phyloP scores from a whole-genome alignment of 2,113 vertebrate species.

The Tragelaphus scriptus region DNA sequence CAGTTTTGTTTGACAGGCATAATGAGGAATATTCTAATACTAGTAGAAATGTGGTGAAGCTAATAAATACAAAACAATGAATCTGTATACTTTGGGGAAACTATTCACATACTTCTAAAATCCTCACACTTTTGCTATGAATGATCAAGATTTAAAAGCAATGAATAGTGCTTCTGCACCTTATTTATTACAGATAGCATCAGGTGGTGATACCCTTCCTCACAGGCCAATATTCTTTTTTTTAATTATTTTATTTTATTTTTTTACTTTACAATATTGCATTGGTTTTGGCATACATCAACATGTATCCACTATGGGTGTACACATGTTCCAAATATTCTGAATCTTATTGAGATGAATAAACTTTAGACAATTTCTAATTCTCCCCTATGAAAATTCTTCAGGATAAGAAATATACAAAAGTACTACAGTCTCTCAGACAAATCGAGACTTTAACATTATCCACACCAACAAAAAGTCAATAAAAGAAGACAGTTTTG shows the following conservation, averaged over 20 bases:
- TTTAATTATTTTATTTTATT: no score
- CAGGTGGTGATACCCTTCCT: background rate
- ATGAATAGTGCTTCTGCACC: background rate
- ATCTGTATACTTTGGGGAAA: background rate
- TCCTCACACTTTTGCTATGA: background rate
- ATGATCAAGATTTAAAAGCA: background rate
- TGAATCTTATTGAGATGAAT: background rate
- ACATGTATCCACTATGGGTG: no score
- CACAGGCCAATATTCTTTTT: background rate
- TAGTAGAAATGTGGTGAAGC: background rate
- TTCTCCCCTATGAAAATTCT: background rate
- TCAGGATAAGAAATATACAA: background rate
- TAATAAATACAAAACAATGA: background rate
- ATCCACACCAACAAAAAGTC: background rate
- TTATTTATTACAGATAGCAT: background rate
- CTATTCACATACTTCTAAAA: background rate
- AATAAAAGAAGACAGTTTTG: background rate
- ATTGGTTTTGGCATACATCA: no score
- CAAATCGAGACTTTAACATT: background rate
- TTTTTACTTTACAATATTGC: no score
- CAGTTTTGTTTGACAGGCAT: background rate
- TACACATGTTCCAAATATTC: background rate
- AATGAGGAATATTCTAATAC: background rate
- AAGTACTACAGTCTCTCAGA: background rate
- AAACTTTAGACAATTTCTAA: background rate